Base-by-base conservation (phyloP, 1,140 invertebrate species). In the Psilanteris sp. region DNA sequence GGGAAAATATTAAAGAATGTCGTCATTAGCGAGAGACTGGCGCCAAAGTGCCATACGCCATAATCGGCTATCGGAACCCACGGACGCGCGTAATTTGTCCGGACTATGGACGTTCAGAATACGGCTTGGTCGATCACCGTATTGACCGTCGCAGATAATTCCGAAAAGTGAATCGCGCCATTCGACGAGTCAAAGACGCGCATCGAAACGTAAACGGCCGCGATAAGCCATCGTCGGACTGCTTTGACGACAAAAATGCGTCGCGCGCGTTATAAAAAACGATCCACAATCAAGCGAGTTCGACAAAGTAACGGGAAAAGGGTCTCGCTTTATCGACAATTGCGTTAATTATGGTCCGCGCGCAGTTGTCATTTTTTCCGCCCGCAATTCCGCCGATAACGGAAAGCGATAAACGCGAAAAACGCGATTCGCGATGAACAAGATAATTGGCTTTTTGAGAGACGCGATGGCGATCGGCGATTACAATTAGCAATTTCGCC, bases 11-110 rank as follows among this genome's bases (percentile, higher is more conserved):
- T 44, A 27, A 57, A 52, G 74, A 71, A 68, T 62, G 37, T 50
- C 24, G 74, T 57, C 62, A 72, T 59, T 72, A 57, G 61, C 14
- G 27, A 14, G 27, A 14, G 61, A 71, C 41, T 59, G 77, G 80
- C 80, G 77, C 74, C 74, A 66, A 76, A 67, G 24, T 39, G 48
- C 39, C 76, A 74, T 76, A 76, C 64, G 27, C 52, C 37, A 29
- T 48, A 61, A 75, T 70, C 50, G 43, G 11, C 31, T 80, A 78
- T 78, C 79, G 16, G 50, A 11, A 32, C 36, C 39, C 20, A 66
- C 43, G 34, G 57, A 62, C 36, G 50, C 59, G 39, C 54, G 67
- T 73, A 83, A 79, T 83, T 81, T 80, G 77, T 80, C 55, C 46
- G 13, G 37, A 48, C 32, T 74, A 77, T 79, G 71, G n/a, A 34